phyloP scores from a whole-genome alignment of 2,113 vertebrate genomes.

The Physeter macrocephalus region DNA sequence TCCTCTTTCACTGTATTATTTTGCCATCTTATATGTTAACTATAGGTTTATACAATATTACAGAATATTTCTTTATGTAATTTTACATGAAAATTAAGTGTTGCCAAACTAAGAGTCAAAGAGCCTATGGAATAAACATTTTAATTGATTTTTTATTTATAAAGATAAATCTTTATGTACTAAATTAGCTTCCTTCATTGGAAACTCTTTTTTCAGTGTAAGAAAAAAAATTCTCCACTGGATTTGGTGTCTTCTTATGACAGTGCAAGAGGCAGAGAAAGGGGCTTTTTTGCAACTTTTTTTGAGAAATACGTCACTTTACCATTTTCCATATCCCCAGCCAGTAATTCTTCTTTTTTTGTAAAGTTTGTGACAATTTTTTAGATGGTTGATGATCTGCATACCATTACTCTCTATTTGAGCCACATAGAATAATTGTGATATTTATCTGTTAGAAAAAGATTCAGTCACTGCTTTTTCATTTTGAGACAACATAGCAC shows the following conservation, averaged over 20 bases:
- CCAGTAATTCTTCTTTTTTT: background rate
- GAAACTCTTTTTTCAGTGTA: background rate
- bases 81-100: background rate
- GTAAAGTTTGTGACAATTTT: background rate
- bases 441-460: background rate
- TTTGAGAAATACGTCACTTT: background rate
- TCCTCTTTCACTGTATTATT: background rate
- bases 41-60: background rate
- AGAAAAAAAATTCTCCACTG: background rate
- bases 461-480: background rate
- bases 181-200: background rate
- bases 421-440: background rate
- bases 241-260: background rate
- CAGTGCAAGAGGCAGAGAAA: background rate
- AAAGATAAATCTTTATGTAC: background rate
- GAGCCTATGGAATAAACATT: background rate
- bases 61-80: background rate
- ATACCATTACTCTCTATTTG: background rate
- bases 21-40: background rate
- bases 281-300: background rate
- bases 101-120: background rate
- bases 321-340: background rate
- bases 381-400: background rate
- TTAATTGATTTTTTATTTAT: background rate
- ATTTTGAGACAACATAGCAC: background rate